Percentiles rank a stretch among this genome's conserved stretches.
Evolutionary conservation across 2,797 vertebrate species (phyloP).

Genomic region (Orestias chungarensis): DNA sequence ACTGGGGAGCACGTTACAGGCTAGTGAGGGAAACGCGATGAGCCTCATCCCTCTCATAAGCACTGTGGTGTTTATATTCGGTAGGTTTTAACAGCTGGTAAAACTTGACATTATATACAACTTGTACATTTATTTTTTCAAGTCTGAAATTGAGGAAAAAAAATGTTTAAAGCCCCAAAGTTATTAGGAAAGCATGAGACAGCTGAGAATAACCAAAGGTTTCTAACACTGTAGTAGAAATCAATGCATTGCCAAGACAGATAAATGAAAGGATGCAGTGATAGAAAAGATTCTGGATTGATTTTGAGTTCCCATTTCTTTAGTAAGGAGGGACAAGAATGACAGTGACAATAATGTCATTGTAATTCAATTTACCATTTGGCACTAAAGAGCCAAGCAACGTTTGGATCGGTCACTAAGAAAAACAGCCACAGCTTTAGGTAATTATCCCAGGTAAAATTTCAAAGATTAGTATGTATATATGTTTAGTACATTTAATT

Average conservation of each 20-base stretch:
- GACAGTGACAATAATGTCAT: no score
- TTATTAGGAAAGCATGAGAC: not conserved
- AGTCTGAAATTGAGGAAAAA: not conserved
- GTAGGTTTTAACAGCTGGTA: conserved; percentile 65
- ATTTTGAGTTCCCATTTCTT: not conserved
- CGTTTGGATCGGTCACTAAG: not conserved
- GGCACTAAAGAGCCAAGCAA: not conserved
- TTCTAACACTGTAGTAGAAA: not conserved
- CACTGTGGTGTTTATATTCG: conserved; percentile 91
- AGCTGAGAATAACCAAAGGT: not conserved
- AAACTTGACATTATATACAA: not conserved
- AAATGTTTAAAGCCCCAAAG: not conserved
- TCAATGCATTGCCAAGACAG: not conserved
- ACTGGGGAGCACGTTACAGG: conserved; percentile 13
- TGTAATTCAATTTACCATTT: not conserved
- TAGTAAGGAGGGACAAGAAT: not conserved
- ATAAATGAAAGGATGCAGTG: no score
- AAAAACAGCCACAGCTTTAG: not conserved
- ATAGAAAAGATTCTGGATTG: not conserved
- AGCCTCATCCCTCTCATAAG: conserved; percentile 88
- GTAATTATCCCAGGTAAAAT: not conserved
- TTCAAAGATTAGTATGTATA: no score
- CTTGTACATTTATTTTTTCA: not conserved
- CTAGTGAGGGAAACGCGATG: conserved; percentile 31
- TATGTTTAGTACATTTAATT: no score